phyloP scores from a whole-genome alignment of 2,888 invertebrate genomes.

The Lasioglossum villosulum region DNA sequence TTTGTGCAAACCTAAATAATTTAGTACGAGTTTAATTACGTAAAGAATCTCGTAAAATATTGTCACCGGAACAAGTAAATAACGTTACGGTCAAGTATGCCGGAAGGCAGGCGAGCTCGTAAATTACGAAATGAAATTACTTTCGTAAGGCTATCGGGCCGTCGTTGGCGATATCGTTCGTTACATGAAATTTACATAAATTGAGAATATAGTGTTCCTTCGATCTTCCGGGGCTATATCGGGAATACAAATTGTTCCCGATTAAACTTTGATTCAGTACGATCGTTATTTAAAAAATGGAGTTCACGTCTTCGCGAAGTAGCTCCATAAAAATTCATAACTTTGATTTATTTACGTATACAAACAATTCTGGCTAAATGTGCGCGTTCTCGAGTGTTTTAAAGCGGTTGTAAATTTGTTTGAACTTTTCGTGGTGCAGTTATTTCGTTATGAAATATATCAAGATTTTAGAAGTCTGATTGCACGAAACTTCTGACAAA shows the following conservation, averaged over 20 bases:
- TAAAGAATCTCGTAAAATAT: neutral
- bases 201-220: constrained; percentile 11
- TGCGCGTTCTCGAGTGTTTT: neutral
- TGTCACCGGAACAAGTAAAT: constrained; percentile 27
- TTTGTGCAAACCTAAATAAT: constrained; percentile 12
- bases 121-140: constrained; percentile 44
- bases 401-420: neutral
- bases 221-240: constrained; percentile 5
- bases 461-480: neutral
- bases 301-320: neutral
- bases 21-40: constrained; percentile 16
- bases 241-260: constrained; percentile 6
- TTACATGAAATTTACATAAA: constrained; percentile 40
- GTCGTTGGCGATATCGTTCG: constrained; percentile 23
- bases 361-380: neutral
- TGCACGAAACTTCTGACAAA: neutral
- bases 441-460: neutral
- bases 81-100: neutral
- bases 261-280: constrained; percentile 28
- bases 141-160: constrained; percentile 11
- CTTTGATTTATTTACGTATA: neutral
- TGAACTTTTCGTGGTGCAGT: neutral
- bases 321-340: neutral
- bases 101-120: constrained; percentile 7
- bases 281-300: neutral